Evolutionary conservation across 2,888 invertebrate genomes (phyloP).

Genomic region (Hydraecia micacea): DNA sequence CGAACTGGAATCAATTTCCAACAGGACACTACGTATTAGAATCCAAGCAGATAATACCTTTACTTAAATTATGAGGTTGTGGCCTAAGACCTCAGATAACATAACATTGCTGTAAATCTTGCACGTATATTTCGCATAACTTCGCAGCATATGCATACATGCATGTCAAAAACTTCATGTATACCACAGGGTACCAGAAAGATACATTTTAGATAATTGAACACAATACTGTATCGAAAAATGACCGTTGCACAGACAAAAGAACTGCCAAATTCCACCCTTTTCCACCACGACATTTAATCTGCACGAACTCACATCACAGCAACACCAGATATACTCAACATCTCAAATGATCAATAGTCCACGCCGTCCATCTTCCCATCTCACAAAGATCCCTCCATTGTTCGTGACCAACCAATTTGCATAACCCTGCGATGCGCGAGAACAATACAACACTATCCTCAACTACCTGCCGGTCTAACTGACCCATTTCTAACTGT

Average conservation of each 20-base stretch:
- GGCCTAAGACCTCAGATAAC: background rate
- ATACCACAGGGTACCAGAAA: no score
- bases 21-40: background rate
- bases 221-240: background rate
- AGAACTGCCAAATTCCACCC: constrained; percentile 12
- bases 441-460: constrained; percentile 80
- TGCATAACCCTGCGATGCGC: constrained; percentile 85
- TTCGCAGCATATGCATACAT: background rate
- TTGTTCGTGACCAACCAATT: constrained; percentile 82
- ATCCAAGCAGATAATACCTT: background rate
- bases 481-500: constrained; percentile 87
- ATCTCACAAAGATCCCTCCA: constrained; percentile 73
- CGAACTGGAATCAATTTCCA: background rate
- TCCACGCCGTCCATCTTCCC: constrained; percentile 63
- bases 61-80: background rate
- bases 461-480: constrained; percentile 72
- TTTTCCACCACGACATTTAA: background rate
- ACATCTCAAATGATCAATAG: constrained; percentile 3
- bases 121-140: background rate
- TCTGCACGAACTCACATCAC: constrained; percentile 1
- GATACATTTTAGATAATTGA: background rate
- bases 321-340: constrained; percentile 8
- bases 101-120: background rate
- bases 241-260: constrained; percentile 47
- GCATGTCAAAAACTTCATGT: background rate